Conservation (phyloP, 2,113 vertebrate genomes). For the Scomber colias region DNA sequence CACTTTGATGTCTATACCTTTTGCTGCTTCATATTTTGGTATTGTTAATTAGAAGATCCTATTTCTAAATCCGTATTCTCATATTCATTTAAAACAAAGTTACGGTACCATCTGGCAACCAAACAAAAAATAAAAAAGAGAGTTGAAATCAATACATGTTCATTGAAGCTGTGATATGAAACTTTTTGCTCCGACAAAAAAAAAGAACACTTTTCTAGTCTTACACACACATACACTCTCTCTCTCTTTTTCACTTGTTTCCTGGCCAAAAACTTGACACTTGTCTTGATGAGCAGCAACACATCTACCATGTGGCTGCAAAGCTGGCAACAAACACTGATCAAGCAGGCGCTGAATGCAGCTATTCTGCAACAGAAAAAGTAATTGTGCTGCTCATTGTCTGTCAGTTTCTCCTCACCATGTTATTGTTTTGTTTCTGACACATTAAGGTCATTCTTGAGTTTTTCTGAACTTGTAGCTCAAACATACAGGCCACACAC, state of each 20-base stretch:
- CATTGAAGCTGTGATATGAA: constrained; percentile 20
- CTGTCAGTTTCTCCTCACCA: not conserved
- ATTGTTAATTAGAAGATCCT: constrained; percentile 50
- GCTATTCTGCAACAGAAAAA: constrained; percentile 3
- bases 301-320: constrained; percentile 20
- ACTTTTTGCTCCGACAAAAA: constrained; percentile 17
- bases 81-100: constrained; percentile 24
- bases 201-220: constrained; percentile 2
- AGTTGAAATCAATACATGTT: constrained; percentile 36
- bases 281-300: constrained; percentile 24
- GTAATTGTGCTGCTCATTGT: not conserved
- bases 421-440: constrained; percentile 7
- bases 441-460: constrained; percentile 7
- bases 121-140: not conserved
- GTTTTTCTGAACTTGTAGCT: not conserved
- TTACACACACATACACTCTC: too few relatives aligned
- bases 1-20: constrained; percentile 43
- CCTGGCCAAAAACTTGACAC: constrained; percentile 7
- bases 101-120: constrained; percentile 33
- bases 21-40: constrained; percentile 5
- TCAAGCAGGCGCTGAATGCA: constrained; percentile 8
- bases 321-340: constrained; percentile 23
- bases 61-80: constrained; percentile 36
- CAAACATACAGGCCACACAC: not conserved
- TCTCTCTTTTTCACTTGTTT: not conserved